Conservation (phyloP, 2,797 vertebrate genomes). For the Sebastes steindachneri region DNA sequence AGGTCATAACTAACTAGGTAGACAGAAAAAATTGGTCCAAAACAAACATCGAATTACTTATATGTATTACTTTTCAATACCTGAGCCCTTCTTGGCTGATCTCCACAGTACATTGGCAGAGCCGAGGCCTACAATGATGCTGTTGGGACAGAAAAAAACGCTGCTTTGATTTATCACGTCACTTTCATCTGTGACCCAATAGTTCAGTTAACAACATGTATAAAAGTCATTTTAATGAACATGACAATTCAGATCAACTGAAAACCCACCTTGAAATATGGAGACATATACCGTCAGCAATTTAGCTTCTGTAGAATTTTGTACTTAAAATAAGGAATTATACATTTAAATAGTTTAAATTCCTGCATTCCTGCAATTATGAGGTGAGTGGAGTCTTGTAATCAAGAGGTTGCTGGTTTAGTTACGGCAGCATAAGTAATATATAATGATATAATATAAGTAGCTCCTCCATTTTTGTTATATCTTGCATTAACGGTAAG, state of each 20-base stretch:
- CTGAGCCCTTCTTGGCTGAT: neutral
- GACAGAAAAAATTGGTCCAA: neutral
- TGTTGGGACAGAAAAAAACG: neutral
- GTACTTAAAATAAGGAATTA: neutral
- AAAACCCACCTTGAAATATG: fast-evolving
- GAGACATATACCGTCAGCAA: neutral
- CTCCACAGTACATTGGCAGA: neutral
- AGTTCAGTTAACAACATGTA: neutral
- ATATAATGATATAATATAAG: too few relatives aligned
- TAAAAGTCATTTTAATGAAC: neutral
- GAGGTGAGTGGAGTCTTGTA: too few relatives aligned
- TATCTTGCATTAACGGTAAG: neutral
- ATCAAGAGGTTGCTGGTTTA: too few relatives aligned
- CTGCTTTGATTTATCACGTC: constrained; percentile 1
- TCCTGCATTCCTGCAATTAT: neutral
- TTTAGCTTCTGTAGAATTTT: neutral
- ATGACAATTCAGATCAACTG: neutral
- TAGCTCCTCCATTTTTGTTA: too few relatives aligned
- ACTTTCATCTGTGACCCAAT: neutral
- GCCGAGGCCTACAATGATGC: neutral
- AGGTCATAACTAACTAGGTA: neutral
- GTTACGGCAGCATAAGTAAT: too few relatives aligned
- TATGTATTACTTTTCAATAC: neutral
- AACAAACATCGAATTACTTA: neutral
- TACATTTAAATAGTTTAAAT: neutral